phyloP scores from a whole-genome alignment of 1,140 invertebrate genomes.

The Drosophila asahinai region DNA sequence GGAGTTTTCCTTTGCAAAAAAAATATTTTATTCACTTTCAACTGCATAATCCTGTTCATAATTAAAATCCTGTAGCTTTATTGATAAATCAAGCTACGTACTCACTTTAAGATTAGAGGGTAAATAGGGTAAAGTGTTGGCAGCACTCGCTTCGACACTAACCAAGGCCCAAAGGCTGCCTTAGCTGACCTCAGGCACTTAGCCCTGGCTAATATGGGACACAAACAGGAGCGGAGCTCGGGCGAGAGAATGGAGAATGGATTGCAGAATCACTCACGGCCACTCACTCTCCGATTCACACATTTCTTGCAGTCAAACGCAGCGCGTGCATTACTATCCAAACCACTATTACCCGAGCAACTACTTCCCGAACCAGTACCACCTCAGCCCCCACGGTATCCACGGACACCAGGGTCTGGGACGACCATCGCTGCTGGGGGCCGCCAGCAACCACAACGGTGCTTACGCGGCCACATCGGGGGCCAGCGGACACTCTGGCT shows the following conservation, averaged over 20 bases:
- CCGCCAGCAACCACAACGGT: conserved; percentile 62
- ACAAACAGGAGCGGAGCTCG: conserved; percentile 12
- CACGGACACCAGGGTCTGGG: conserved; percentile 49
- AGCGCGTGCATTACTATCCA: conserved; percentile 66
- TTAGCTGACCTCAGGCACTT: conserved; percentile 31
- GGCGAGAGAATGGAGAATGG: conserved; percentile 2
- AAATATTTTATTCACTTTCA: too few species aligned
- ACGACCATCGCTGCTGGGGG: conserved; percentile 42
- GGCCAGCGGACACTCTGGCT: conserved; percentile 69
- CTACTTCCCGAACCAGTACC: conserved; percentile 46
- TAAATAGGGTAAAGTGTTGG: conserved; percentile 1
- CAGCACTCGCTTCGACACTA: neutral
- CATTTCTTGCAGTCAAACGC: conserved; percentile 53
- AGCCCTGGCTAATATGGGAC: conserved; percentile 21
- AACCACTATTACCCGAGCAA: conserved; percentile 50
- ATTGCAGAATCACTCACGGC: conserved; percentile 23
- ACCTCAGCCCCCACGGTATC: conserved; percentile 32
- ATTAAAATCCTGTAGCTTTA: neutral
- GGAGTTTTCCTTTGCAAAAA: too few species aligned
- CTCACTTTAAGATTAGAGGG: neutral
- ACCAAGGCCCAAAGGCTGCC: neutral
- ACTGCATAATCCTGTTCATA: too few species aligned
- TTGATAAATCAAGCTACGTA: conserved; percentile 13
- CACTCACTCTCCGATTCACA: conserved; percentile 35
- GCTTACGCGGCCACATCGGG: conserved; percentile 49